A percentile compares a stretch with the other conserved stretches of the same genome.
Evolutionary conservation across 1,140 invertebrate genomes (phyloP).

Genomic region (Neodiprion fabricii): DNA sequence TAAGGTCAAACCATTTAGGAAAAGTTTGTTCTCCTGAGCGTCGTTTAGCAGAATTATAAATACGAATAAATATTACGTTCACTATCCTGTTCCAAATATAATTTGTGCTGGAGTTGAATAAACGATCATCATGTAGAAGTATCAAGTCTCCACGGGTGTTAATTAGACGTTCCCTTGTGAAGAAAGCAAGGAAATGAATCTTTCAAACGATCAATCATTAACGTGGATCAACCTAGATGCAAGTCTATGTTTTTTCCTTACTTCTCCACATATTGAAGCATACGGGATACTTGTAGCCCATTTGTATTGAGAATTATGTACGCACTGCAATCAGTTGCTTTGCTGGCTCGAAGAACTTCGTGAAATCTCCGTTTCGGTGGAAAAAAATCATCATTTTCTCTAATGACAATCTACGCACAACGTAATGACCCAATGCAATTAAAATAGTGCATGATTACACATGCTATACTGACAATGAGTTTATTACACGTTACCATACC

Average conservation of each 20-base stretch:
- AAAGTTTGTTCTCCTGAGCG: conserved; percentile 42
- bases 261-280: conserved; percentile 75
- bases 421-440: not conserved
- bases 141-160: conserved; percentile 74
- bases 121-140: conserved; percentile 70
- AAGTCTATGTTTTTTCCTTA: conserved; percentile 40
- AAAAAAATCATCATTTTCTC: conserved; percentile 71
- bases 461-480: not conserved
- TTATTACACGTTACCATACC: conserved; percentile 29
- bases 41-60: conserved; percentile 54
- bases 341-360: conserved; percentile 64
- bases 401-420: conserved; percentile 64
- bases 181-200: conserved; percentile 19
- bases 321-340: conserved; percentile 70
- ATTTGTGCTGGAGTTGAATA: conserved; percentile 70
- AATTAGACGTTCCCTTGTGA: conserved; percentile 69
- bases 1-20: conserved; percentile 68
- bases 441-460: not conserved
- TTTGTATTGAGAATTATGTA: conserved; percentile 79
- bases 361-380: conserved; percentile 65
- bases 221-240: conserved; percentile 8
- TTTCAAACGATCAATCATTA: conserved; percentile 18
- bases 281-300: conserved; percentile 68
- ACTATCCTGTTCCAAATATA: conserved; percentile 81
- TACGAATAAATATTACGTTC: conserved; percentile 75